These are phyloP conservation scores for Erethizon dorsatum DNA, from an alignment of 2,797 vertebrate genomes.

Conservation along the genomic window DNA sequence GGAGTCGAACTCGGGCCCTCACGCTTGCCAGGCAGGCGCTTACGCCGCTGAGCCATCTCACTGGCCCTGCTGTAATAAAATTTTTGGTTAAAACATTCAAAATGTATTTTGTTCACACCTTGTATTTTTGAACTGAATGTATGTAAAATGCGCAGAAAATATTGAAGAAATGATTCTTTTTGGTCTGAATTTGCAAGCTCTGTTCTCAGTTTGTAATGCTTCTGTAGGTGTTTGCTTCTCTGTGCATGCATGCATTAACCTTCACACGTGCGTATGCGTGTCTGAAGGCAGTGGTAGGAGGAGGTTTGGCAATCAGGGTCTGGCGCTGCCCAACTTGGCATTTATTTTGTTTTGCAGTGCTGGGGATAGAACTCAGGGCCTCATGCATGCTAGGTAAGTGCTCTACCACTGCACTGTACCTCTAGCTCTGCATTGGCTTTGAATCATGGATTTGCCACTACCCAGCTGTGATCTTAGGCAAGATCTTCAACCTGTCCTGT, in stretches of 20 bases:
- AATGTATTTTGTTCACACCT: not conserved
- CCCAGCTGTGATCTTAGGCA: not conserved
- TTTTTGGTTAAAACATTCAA: not conserved
- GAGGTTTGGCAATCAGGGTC: not conserved
- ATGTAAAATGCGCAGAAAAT: not conserved
- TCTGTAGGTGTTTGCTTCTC: not conserved
- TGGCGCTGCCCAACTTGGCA: not conserved
- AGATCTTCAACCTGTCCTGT: not conserved
- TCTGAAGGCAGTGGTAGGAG: not conserved
- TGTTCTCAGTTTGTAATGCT: not conserved
- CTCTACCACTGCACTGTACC: not conserved
- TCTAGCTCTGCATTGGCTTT: not conserved
- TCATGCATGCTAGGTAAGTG: not conserved
- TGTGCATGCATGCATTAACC: not conserved
- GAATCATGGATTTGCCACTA: not conserved
- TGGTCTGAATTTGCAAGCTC: not conserved
- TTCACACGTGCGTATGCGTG: not conserved
- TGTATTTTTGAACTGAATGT: not conserved
- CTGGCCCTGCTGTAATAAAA: no score
- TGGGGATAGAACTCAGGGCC: not conserved
- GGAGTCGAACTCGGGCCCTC: no score
- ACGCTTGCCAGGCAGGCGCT: no score
- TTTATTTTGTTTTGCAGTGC: not conserved
- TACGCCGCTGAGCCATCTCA: no score
- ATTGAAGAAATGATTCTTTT: not conserved